phyloP scores from a whole-genome alignment of 2,113 vertebrate genomes.

The Hassar affinis region DNA sequence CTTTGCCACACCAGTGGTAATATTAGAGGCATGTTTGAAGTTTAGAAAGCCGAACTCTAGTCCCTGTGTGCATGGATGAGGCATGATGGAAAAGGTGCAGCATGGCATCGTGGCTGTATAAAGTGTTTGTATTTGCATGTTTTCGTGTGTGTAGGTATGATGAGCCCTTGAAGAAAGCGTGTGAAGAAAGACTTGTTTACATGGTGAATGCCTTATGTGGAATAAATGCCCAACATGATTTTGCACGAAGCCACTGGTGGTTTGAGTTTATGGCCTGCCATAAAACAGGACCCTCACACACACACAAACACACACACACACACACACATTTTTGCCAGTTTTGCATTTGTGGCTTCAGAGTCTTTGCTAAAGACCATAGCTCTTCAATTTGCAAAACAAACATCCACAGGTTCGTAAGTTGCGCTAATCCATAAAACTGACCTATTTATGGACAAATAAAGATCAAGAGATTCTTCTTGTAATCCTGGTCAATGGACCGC shows the following conservation, averaged over 20 bases:
- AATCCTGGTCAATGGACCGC: neutral
- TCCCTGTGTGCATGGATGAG: neutral
- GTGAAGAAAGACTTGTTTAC: conserved; percentile 40
- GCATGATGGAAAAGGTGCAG: neutral
- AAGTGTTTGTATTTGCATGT: conserved; percentile 5
- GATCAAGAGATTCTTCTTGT: neutral
- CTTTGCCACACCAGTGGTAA: conserved; percentile 5
- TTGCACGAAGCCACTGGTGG: conserved; percentile 62
- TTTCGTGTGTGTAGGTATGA: conserved; percentile 34
- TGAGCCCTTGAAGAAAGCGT: conserved; percentile 11
- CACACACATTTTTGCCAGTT: conserved; percentile 4
- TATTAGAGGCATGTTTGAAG: conserved; percentile 26
- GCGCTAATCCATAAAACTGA: neutral
- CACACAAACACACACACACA: neutral
- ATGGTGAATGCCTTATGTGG: conserved; percentile 34
- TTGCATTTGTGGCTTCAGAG: conserved; percentile 9
- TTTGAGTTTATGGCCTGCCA: conserved; percentile 64
- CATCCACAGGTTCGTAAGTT: neutral
- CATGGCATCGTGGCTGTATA: neutral
- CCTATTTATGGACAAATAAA: conserved; percentile 5
- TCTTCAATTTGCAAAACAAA: conserved; percentile 5
- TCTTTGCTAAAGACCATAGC: conserved; percentile 9
- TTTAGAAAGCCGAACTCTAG: neutral
- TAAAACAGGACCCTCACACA: conserved; percentile 55
- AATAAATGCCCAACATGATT: conserved; percentile 54